Evolutionary conservation across 2,888 invertebrate genomes (phyloP), one percentile per base, ranked within the genome.

Genomic region (Mesopsocus fuscifrons): DNA sequence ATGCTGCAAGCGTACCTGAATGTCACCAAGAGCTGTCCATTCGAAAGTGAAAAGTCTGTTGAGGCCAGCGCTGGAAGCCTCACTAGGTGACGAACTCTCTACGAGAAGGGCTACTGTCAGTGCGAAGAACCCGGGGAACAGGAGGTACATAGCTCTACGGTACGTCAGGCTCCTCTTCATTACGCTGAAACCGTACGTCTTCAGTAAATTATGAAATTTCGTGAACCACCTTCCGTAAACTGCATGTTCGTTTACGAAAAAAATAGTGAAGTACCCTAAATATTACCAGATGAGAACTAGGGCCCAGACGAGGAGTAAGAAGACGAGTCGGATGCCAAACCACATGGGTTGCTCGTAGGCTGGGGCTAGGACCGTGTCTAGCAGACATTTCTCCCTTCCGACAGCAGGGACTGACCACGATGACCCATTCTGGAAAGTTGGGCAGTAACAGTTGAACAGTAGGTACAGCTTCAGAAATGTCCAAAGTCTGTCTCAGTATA

Each of bases 221-320:
- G n/a, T n/a, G n/a, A n/a, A n/a, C n/a, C n/a, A n/a, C n/a, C n/a
- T n/a, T n/a, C n/a, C n/a, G n/a, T n/a, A n/a, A n/a, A n/a, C n/a
- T n/a, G n/a, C n/a, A n/a, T n/a, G n/a, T n/a, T n/a, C n/a, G n/a
- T n/a, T n/a, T n/a, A n/a, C n/a, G n/a, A n/a, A n/a, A n/a, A n/a
- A n/a, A n/a, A n/a, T n/a, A n/a, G n/a, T n/a, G n/a, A n/a, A n/a
- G n/a, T n/a, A n/a, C n/a, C n/a, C n/a, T n/a, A n/a, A n/a, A n/a
- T n/a, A n/a, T n/a, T 59, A 75, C 74, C 72, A 65, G 55, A 72
- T 59, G 54, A 72, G 67, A 51, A 73, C 63, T 55, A 74, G 62
- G 53, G 71, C 65, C 74, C 75, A 76, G 54, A 73, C 64, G 53
- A 71, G 59, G 57, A 74, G 69, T 55, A 74, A 63, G 53, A 74